Evolutionary conservation across 2,888 invertebrate genomes (phyloP).

Genomic region (Pedicia rivosa): DNA sequence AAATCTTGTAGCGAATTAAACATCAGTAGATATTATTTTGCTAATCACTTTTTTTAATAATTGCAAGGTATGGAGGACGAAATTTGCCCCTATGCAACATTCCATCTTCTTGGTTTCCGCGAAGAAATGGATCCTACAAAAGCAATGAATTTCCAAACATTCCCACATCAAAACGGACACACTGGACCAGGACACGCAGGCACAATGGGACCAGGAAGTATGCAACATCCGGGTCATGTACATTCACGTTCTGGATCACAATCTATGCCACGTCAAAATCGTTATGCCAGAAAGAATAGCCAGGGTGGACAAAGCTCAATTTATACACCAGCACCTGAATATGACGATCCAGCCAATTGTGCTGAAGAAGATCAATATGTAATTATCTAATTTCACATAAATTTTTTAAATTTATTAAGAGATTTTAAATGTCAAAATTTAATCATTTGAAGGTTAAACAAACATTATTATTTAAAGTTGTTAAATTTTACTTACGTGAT

Average conservation of each 20-base stretch:
- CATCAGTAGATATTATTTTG: too few relatives aligned
- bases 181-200: constrained; percentile 55
- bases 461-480: too few relatives aligned
- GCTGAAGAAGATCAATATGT: constrained; percentile 85
- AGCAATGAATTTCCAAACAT: constrained; percentile 78
- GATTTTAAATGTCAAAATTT: too few relatives aligned
- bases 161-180: constrained; percentile 53
- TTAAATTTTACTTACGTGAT: too few relatives aligned
- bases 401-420: too few relatives aligned
- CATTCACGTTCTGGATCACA: constrained; percentile 78
- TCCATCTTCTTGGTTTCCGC: constrained; percentile 87
- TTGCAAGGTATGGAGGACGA: constrained; percentile 84
- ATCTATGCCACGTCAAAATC: constrained; percentile 66
- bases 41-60: too few relatives aligned
- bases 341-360: constrained; percentile 86
- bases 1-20: too few relatives aligned
- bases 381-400: too few relatives aligned
- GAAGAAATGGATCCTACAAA: constrained; percentile 91
- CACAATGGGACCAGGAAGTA: constrained; percentile 66
- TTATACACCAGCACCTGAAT: constrained; percentile 72
- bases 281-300: constrained; percentile 54
- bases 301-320: constrained; percentile 70
- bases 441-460: too few relatives aligned
- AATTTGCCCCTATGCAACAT: constrained; percentile 93
- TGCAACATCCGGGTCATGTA: constrained; percentile 54